Evolutionary conservation across 1,140 invertebrate species (phyloP).

Genomic region (Drosophila willistoni): DNA sequence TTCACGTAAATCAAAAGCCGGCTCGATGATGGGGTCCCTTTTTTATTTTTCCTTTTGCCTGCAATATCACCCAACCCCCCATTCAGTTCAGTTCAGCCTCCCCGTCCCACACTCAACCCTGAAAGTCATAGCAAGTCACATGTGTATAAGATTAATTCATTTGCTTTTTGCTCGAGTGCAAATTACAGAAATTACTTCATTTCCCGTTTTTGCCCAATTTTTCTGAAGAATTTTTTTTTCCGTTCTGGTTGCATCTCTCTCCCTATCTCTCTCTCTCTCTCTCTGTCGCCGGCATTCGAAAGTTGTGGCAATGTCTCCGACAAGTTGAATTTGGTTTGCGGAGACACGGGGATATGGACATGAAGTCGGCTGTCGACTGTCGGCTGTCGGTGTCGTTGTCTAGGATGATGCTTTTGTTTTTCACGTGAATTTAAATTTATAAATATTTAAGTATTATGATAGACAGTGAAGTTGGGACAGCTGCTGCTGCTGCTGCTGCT

Average conservation of each 20-base stretch:
- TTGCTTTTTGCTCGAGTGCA: conserved; percentile 77
- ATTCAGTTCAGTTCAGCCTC: too few species aligned
- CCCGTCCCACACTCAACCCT: conserved; percentile 29
- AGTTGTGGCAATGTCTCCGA: background rate
- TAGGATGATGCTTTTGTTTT: conserved; percentile 65
- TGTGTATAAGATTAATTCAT: conserved; percentile 72
- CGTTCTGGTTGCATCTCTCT: conserved; percentile 37
- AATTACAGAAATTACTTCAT: conserved; percentile 78
- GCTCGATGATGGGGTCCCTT: conserved; percentile 50
- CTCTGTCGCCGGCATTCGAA: background rate
- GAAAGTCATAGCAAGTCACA: conserved; percentile 19
- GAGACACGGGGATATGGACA: background rate
- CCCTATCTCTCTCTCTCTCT: background rate
- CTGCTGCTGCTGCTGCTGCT: conserved; percentile 39
- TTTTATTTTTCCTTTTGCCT: background rate
- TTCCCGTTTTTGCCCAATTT: conserved; percentile 76
- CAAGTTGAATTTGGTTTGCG: background rate
- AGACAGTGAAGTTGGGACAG: conserved; percentile 52
- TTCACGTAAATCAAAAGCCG: conserved; percentile 75
- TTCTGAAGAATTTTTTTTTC: conserved; percentile 62
- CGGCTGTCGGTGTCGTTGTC: background rate
- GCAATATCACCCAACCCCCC: conserved; percentile 12
- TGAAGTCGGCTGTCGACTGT: background rate
- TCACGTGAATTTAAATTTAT: conserved; percentile 79
- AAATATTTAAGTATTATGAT: conserved; percentile 78